These are phyloP conservation scores for Congeria kusceri DNA, from an alignment of 2,888 invertebrate genomes.

Conservation along the genomic window DNA sequence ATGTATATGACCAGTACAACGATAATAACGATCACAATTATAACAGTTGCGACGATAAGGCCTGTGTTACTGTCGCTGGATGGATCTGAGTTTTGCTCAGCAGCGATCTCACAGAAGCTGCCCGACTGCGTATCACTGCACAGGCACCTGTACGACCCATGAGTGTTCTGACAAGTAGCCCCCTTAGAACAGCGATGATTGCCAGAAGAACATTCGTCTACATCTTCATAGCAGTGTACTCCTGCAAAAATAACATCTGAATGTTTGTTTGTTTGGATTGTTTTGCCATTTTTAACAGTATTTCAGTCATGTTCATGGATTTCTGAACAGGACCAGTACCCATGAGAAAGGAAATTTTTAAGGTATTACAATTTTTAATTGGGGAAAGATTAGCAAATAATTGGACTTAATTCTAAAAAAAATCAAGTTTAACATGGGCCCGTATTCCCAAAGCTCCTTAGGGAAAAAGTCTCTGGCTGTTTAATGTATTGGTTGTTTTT, in stretches of 20 bases:
- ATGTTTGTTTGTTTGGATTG: too few relatives aligned
- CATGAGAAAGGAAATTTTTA: too few relatives aligned
- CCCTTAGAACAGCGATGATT: conserved; percentile 61
- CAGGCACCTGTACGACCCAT: conserved; percentile 68
- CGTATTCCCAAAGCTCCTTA: too few relatives aligned
- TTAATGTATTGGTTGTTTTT: too few relatives aligned
- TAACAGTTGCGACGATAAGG: conserved; percentile 61
- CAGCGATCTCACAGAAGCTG: conserved; percentile 15
- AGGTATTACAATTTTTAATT: too few relatives aligned
- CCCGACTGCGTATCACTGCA: conserved; percentile 60
- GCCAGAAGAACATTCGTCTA: conserved; percentile 67
- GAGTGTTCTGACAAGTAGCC: conserved; percentile 64
- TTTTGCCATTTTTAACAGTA: too few relatives aligned
- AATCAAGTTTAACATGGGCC: too few relatives aligned
- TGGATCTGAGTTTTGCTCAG: not conserved
- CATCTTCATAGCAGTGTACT: conserved; percentile 61
- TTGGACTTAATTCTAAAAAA: too few relatives aligned
- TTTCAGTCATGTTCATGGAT: too few relatives aligned
- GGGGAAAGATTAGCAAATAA: too few relatives aligned
- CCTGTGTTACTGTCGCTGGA: conserved; percentile 15
- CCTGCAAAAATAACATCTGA: conserved; percentile 48
- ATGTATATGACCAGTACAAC: conserved; percentile 57
- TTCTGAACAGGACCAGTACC: too few relatives aligned
- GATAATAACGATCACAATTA: conserved; percentile 65
- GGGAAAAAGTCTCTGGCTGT: too few relatives aligned